Percentiles rank a stretch among this genome's conserved stretches.
These are phyloP conservation scores for Hydrozoanthus tunicans DNA, from an alignment of 64 coral and sea anemone genomes.

Conservation along the genomic window DNA sequence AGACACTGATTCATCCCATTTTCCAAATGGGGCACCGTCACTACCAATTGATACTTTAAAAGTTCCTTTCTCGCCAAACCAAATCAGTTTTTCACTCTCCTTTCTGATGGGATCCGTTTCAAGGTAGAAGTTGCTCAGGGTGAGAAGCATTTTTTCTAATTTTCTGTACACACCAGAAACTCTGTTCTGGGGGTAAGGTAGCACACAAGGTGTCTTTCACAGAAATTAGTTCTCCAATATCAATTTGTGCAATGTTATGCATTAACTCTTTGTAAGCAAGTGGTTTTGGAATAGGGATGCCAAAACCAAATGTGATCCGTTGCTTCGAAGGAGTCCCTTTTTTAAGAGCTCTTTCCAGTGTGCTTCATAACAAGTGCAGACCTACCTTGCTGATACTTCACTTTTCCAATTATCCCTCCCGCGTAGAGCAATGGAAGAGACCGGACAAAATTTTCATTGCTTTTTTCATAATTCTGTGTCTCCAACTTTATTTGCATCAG, in stretches of 20 bases:
- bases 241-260: conserved; percentile 28
- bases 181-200: conserved; percentile 20
- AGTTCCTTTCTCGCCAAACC: conserved; percentile 51
- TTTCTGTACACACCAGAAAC: conserved; percentile 66
- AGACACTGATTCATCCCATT: conserved; percentile 45
- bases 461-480: conserved; percentile 25
- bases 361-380: conserved; percentile 44
- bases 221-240: conserved; percentile 47
- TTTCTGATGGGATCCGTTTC: conserved; percentile 53
- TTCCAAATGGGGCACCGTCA: conserved; percentile 65
- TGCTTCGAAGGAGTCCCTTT: conserved; percentile 32
- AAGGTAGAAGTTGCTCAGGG: conserved; percentile 62
- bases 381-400: conserved; percentile 34
- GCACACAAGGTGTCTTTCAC: conserved; percentile 34
- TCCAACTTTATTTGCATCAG: neutral
- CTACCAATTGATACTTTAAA: conserved; percentile 69
- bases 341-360: conserved; percentile 34
- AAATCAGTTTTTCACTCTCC: conserved; percentile 50
- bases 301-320: conserved; percentile 45
- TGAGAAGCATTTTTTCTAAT: conserved; percentile 47
- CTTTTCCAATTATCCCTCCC: conserved; percentile 3
- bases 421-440: no score
- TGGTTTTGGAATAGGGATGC: conserved; percentile 54
- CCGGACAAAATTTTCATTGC: conserved; percentile 51
- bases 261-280: conserved; percentile 51